phyloP scores from a whole-genome alignment of 2,888 invertebrate genomes.

The Congeria kusceri region DNA sequence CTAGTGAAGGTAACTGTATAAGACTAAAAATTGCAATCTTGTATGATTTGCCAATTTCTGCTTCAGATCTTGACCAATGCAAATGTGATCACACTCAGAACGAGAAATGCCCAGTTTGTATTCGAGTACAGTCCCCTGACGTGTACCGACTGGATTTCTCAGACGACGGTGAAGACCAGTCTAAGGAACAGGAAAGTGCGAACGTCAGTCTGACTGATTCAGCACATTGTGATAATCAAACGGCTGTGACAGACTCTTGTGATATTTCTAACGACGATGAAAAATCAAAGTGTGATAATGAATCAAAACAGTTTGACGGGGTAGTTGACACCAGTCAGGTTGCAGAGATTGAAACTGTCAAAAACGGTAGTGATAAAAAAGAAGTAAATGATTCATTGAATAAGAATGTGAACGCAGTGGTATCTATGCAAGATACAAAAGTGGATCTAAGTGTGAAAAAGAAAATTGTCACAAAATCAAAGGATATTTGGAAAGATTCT shows the following conservation, averaged over 20 bases:
- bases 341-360: too few species aligned
- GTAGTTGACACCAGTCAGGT: too few species aligned
- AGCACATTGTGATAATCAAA: constrained; percentile 3
- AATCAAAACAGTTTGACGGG: neutral
- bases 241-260: neutral
- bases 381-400: too few species aligned
- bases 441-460: constrained; percentile 4
- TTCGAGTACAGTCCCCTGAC: constrained; percentile 62
- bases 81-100: constrained; percentile 54
- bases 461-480: constrained; percentile 42
- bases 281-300: constrained; percentile 23
- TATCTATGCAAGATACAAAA: too few species aligned
- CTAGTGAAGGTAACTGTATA: too few species aligned
- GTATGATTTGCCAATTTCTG: too few species aligned
- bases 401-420: too few species aligned
- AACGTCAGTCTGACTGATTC: neutral
- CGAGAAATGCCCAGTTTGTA: constrained; percentile 59
- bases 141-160: constrained; percentile 62
- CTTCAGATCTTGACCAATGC: constrained; percentile 41
- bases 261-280: constrained; percentile 8
- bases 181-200: constrained; percentile 45
- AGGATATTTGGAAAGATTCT: constrained; percentile 43
- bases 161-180: constrained; percentile 61
- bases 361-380: too few species aligned
- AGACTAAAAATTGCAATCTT: too few species aligned